phyloP scores from a whole-genome alignment of 2,113 vertebrate species.

The Poeciliopsis turrubarensis region DNA sequence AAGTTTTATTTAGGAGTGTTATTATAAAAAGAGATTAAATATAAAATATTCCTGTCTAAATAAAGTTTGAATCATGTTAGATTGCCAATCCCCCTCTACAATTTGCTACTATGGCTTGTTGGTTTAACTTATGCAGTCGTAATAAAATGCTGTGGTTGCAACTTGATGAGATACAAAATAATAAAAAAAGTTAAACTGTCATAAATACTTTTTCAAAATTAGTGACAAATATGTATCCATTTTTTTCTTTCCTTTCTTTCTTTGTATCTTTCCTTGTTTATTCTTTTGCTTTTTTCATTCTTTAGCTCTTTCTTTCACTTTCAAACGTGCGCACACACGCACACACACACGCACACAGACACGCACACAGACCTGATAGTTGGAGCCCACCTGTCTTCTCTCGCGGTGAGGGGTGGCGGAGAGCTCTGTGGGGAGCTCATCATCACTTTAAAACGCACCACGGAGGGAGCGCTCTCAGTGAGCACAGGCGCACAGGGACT shows the following conservation, averaged over 20 bases:
- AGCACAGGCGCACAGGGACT: slow-evolving; percentile 37
- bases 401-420: slow-evolving; percentile 49
- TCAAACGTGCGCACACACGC: neutral
- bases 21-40: too few relatives aligned
- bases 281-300: neutral
- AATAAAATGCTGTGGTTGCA: neutral
- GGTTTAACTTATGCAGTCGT: neutral
- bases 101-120: neutral
- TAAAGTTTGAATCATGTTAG: neutral
- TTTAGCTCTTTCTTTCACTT: neutral
- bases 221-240: neutral
- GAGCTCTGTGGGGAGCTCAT: slow-evolving; percentile 71
- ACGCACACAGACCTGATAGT: neutral
- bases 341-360: neutral
- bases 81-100: neutral
- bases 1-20: too few relatives aligned
- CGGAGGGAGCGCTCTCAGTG: slow-evolving; percentile 57
- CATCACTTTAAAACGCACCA: slow-evolving; percentile 74
- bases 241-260: neutral
- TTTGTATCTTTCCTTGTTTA: neutral
- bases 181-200: neutral
- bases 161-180: neutral
- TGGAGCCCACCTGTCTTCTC: slow-evolving; percentile 44
- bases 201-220: neutral
- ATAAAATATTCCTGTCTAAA: neutral